Evolutionary conservation across 2,888 invertebrate species (phyloP).

Genomic region (Eilema caniola): DNA sequence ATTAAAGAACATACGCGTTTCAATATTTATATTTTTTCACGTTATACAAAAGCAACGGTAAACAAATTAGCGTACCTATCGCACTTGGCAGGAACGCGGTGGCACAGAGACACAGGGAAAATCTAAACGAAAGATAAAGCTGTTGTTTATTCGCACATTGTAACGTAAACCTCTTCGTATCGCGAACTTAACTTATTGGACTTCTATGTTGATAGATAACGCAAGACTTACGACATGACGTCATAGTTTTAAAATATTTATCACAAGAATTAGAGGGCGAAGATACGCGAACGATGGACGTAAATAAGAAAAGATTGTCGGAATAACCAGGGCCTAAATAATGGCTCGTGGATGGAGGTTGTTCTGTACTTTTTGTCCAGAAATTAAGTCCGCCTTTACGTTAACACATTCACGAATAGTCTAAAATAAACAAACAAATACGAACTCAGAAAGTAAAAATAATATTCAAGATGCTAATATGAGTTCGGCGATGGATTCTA

Average conservation of each 20-base stretch:
- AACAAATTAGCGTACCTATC: not conserved
- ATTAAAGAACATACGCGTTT: no score
- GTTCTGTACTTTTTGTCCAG: not conserved
- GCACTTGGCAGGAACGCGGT: not conserved
- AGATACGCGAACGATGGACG: not conserved
- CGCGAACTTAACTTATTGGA: constrained; percentile 4
- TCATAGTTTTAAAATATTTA: not conserved
- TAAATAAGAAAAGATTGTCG: not conserved
- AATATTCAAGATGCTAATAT: no score
- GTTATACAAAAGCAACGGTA: no score
- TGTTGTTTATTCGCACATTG: not conserved
- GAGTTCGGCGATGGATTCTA: no score
- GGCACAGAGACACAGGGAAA: not conserved
- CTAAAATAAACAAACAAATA: no score
- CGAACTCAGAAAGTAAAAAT: no score
- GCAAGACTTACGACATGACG: constrained; percentile 3
- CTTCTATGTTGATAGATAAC: constrained; percentile 15
- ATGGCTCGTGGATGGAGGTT: not conserved
- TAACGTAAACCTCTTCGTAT: not conserved
- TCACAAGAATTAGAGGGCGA: not conserved
- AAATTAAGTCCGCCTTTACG: not conserved
- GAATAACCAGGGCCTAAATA: not conserved
- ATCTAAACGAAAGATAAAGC: not conserved
- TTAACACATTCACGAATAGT: no score
- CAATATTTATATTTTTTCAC: no score